phyloP scores from a whole-genome alignment of 2,113 vertebrate genomes.

The Elephas maximus region DNA sequence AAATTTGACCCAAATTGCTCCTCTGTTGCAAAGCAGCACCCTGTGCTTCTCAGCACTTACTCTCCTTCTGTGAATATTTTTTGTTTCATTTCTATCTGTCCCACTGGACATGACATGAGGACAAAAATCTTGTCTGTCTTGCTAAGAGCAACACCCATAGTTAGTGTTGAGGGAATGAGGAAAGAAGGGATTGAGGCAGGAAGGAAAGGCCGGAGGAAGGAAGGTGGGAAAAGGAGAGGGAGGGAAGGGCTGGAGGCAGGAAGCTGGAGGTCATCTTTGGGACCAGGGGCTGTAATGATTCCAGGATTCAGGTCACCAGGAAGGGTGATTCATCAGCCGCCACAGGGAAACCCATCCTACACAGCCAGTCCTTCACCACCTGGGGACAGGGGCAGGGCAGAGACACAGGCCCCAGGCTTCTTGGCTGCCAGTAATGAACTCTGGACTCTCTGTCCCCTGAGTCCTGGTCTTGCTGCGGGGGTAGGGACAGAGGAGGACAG shows the following conservation, averaged over 20 bases:
- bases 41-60: neutral
- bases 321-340: neutral
- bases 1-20: neutral
- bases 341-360: neutral
- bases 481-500: neutral
- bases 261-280: neutral
- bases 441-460: neutral
- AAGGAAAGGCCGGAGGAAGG: neutral
- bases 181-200: neutral
- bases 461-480: neutral
- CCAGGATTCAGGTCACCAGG: neutral
- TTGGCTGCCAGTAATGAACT: neutral
- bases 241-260: neutral
- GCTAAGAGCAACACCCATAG: neutral
- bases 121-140: neutral
- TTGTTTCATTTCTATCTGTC: neutral
- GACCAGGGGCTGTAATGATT: neutral
- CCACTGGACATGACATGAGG: neutral
- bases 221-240: too few relatives aligned
- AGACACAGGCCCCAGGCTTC: neutral
- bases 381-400: neutral
- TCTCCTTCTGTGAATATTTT: slow-evolving; percentile 50
- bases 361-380: neutral
- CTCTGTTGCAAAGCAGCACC: neutral
- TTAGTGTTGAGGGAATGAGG: neutral